Conservation (phyloP, 2,113 vertebrate species). For the Zosterops hypoxanthus region DNA sequence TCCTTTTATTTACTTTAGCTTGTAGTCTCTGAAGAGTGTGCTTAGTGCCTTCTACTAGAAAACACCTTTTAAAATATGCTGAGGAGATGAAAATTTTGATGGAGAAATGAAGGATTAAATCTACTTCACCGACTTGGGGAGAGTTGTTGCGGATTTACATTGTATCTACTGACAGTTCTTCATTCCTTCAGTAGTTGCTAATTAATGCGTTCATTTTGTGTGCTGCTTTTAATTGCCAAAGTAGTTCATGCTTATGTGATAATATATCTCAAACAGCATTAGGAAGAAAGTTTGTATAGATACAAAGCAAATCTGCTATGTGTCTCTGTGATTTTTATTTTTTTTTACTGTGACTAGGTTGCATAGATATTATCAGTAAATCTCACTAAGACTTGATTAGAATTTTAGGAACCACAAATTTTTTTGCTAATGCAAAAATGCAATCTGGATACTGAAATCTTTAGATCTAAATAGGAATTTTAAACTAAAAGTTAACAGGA, state of each 20-base stretch:
- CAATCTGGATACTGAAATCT: not conserved
- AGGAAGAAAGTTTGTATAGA: not conserved
- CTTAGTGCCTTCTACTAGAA: not conserved
- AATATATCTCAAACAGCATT: not conserved
- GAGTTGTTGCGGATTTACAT: not conserved
- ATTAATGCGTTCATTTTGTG: fast-evolving
- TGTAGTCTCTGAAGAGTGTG: not conserved
- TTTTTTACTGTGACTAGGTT: not conserved
- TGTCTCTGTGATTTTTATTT: not conserved
- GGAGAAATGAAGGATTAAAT: not conserved
- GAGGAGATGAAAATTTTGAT: not conserved
- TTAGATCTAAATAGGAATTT: not conserved
- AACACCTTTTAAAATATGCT: not conserved
- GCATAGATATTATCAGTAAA: not conserved
- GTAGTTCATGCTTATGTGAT: not conserved
- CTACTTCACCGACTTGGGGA: not conserved
- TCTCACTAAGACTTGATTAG: not conserved
- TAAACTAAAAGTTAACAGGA: not conserved
- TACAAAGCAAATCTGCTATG: not conserved
- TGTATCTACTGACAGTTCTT: not conserved
- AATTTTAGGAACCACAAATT: not conserved
- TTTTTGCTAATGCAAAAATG: not conserved
- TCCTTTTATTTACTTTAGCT: not conserved
- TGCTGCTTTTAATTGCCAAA: not conserved
- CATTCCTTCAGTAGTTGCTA: not conserved